phyloP scores from a whole-genome alignment of 30 jellyfish, hydroid and myxozoan genomes.

The Pelagia noctiluca region DNA sequence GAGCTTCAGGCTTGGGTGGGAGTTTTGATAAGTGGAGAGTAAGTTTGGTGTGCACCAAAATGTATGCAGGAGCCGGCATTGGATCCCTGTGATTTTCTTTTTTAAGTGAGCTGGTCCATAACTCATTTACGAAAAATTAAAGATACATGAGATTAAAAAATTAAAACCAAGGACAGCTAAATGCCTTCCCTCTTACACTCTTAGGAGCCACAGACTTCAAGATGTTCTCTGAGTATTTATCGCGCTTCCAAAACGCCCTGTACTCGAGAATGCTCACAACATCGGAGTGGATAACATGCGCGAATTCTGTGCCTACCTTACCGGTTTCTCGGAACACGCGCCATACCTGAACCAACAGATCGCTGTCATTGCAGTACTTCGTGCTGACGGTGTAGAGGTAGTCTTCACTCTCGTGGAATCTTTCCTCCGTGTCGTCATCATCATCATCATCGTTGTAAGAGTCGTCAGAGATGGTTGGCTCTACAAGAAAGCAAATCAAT shows the following conservation, averaged over 20 bases:
- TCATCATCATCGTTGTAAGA: neutral
- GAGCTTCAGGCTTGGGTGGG: too few relatives aligned
- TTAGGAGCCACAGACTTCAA: slow-evolving; percentile 30
- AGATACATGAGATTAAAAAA: too few relatives aligned
- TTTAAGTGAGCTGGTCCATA: too few relatives aligned
- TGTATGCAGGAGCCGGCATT: too few relatives aligned
- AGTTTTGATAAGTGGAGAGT: too few relatives aligned
- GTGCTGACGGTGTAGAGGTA: slow-evolving; percentile 35
- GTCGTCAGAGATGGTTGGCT: neutral
- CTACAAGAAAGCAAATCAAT: neutral
- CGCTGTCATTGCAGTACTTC: slow-evolving; percentile 56
- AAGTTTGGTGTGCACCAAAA: too few relatives aligned
- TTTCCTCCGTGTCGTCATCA: neutral
- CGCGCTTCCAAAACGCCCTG: slow-evolving; percentile 40
- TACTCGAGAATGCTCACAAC: slow-evolving; percentile 54
- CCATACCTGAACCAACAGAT: slow-evolving; percentile 19
- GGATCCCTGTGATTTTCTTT: too few relatives aligned
- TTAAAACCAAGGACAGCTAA: slow-evolving; percentile 34
- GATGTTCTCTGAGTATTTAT: slow-evolving; percentile 12
- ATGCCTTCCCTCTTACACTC: slow-evolving; percentile 37
- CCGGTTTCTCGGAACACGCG: slow-evolving; percentile 57
- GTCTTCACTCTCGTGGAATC: slow-evolving; percentile 17
- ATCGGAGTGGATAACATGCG: slow-evolving; percentile 23
- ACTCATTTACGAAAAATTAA: too few relatives aligned
- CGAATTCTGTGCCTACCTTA: slow-evolving; percentile 12